phyloP scores from a whole-genome alignment of 2,888 invertebrate genomes.

The Plebejus melissa region DNA sequence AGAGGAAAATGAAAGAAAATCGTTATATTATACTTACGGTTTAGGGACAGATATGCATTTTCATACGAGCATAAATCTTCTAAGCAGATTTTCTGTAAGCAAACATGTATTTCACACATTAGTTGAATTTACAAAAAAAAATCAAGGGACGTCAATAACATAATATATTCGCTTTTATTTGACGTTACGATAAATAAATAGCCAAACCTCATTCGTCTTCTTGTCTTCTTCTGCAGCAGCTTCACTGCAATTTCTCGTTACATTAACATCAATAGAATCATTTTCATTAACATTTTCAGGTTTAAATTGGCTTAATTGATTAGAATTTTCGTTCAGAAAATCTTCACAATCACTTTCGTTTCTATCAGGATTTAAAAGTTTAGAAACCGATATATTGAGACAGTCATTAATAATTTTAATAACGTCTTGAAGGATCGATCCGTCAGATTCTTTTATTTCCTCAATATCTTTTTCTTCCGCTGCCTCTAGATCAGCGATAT shows the following conservation, averaged over 20 bases:
- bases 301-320: conserved; percentile 50
- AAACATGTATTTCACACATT: not conserved
- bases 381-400: conserved; percentile 46
- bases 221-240: not conserved
- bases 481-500: conserved; percentile 63
- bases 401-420: conserved; percentile 53
- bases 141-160: not conserved
- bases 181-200: not conserved
- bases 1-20: not conserved
- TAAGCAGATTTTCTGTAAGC: conserved; percentile 31
- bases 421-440: conserved; percentile 46
- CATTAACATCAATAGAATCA: conserved; percentile 13
- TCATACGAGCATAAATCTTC: conserved; percentile 40
- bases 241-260: not conserved
- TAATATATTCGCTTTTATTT: not conserved
- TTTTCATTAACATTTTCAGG: conserved; percentile 44
- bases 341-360: conserved; percentile 34
- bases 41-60: conserved; percentile 51
- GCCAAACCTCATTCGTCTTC: conserved; percentile 13
- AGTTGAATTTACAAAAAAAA: not conserved
- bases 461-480: conserved; percentile 39
- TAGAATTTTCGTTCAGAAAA: conserved; percentile 36
- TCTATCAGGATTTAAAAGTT: conserved; percentile 41
- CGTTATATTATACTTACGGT: conserved; percentile 50
- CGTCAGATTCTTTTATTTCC: conserved; percentile 41